Conservation (phyloP, 2,888 invertebrate genomes). For the Meta bourneti region DNA sequence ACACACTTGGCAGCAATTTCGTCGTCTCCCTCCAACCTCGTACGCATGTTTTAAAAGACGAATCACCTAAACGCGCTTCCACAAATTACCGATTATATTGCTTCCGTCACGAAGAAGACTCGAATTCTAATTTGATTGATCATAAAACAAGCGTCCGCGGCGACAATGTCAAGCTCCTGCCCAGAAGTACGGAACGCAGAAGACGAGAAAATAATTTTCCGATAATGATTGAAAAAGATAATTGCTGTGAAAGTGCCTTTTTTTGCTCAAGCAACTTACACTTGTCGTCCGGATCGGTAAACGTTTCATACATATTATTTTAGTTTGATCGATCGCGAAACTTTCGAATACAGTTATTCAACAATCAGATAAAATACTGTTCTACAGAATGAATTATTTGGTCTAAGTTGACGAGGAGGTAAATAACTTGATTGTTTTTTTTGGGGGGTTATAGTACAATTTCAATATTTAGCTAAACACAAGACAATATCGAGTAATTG, state of each 20-base stretch:
- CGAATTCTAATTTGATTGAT: conserved; percentile 49
- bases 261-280: not conserved
- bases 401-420: too few relatives aligned
- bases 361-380: too few relatives aligned
- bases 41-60: not conserved
- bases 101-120: conserved; percentile 33
- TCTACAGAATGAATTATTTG: too few relatives aligned
- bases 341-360: too few relatives aligned
- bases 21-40: not conserved
- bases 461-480: too few relatives aligned
- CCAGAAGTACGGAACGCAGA: not conserved
- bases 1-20: not conserved
- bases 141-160: conserved; percentile 27
- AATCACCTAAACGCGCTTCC: not conserved
- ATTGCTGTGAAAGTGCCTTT: conserved; percentile 18
- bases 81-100: conserved; percentile 33
- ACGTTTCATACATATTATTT: too few relatives aligned
- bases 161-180: not conserved
- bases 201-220: conserved; percentile 28
- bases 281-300: not conserved
- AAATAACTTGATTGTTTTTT: too few relatives aligned
- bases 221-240: conserved; percentile 8
- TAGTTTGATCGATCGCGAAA: too few relatives aligned
- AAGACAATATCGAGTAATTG: too few relatives aligned
- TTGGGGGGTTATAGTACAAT: too few relatives aligned